A percentile compares a stretch with the other conserved stretches of the same genome.
phyloP scores from a whole-genome alignment of 2,797 vertebrate genomes.

The Gymnodraco acuticeps region DNA sequence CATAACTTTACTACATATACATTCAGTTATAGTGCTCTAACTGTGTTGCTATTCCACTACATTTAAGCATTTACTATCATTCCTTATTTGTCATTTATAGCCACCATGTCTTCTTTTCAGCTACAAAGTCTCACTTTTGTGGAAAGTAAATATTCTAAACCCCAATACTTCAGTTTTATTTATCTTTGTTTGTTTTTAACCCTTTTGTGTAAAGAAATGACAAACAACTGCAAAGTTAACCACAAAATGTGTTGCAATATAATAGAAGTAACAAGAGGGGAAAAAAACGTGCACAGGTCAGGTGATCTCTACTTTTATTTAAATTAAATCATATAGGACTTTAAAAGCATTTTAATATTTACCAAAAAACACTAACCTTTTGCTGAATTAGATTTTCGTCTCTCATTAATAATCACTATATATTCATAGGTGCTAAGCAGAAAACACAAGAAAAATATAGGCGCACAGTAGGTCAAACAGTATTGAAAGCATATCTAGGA shows the following conservation, averaged over 20 bases:
- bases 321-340: conserved; percentile 89
- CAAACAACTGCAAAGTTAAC: neutral
- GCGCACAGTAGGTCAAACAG: conserved; percentile 76
- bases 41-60: neutral
- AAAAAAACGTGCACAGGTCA: conserved; percentile 63
- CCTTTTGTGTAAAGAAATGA: neutral
- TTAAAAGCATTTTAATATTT: conserved; percentile 85
- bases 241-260: neutral
- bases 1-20: too few relatives aligned
- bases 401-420: conserved; percentile 82
- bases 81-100: neutral
- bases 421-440: conserved; percentile 79
- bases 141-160: neutral
- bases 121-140: neutral
- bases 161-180: neutral
- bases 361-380: conserved; percentile 83
- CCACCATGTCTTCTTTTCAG: neutral
- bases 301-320: conserved; percentile 88
- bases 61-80: neutral
- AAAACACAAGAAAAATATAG: conserved; percentile 67
- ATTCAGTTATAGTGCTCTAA: neutral
- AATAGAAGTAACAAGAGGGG: conserved; percentile 8
- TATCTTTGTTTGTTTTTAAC: neutral
- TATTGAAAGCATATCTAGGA: conserved; percentile 76
- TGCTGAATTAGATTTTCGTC: conserved; percentile 82